A percentile compares a stretch with the other conserved stretches of the same genome.
Conservation (phyloP, 2,797 vertebrate species). For the Cercopithecus petaurista region DNA sequence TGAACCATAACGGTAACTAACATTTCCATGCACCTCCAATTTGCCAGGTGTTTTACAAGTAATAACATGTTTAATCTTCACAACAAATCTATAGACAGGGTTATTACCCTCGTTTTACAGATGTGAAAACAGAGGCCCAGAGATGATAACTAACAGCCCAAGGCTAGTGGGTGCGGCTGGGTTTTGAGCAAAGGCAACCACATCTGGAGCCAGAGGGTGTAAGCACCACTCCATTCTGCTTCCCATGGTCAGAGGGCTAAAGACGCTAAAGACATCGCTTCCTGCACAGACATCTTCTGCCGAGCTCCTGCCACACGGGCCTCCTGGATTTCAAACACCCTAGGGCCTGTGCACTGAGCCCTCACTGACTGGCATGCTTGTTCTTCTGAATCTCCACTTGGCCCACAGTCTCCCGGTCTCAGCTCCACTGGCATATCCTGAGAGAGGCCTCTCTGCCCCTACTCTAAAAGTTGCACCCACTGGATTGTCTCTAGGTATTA, state of each 20-base stretch:
- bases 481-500: not conserved
- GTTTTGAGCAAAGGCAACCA: not conserved
- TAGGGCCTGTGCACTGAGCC: not conserved
- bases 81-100: not conserved
- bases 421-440: not conserved
- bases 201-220: not conserved
- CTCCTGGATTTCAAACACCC: not conserved
- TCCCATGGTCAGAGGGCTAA: accelerated
- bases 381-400: not conserved
- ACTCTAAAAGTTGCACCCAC: not conserved
- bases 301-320: too few relatives aligned
- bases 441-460: not conserved
- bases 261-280: not conserved
- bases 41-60: not conserved
- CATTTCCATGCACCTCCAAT: not conserved
- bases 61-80: not conserved
- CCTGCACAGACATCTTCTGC: not conserved
- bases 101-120: not conserved
- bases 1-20: not conserved
- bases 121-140: not conserved
- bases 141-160: not conserved
- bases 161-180: too few relatives aligned
- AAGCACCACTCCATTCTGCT: too few relatives aligned
- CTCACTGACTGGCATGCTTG: not conserved
- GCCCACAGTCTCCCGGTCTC: not conserved